Evolutionary conservation across 2,113 vertebrate species (phyloP), one percentile per base, ranked within the genome.

Genomic region (Heterotis niloticus): DNA sequence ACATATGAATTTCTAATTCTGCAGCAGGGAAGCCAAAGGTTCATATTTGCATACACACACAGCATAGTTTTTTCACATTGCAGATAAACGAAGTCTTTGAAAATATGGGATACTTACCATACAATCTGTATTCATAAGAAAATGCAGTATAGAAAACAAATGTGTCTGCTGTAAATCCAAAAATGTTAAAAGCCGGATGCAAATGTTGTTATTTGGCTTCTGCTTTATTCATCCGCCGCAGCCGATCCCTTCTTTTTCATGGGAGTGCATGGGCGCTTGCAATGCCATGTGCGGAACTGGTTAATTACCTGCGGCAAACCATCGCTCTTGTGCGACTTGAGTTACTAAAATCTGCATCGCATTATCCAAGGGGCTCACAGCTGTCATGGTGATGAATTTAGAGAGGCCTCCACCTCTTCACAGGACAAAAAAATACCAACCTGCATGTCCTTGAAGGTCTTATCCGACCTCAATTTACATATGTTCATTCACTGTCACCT

Each of bases 361-460:
- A 24, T 78, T 78, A 28, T 65, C n/a, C 18, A 28, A 56, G 51
- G 24, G 52, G 17, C 10, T 52, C 34, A 20, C 51, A 67, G 76
- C 76, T 66, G 64, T 67, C 64, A 77, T 77, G 64, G 44, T 68
- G 76, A 64, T 56, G 20, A 17, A 57, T 54, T 69, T 29, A 59
- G n/a, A 28, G 20, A n/a, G 34, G 16, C 73, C 76, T 56, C 54
- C 59, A 29, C n/a, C 64, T 77, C 34, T 67, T 77, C 64, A 67
- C 23, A 34, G 44, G 54, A 78, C 59, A 77, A 67, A 78, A 44
- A 59, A 68, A 29, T n/a, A 69, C 20, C 23, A 64, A 59, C 66
- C 77, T 78, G 51, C n/a, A 54, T 67, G n/a, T 77, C 66, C 77
- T 59, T 26, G 9, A 23, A 57, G 54, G 17, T 51, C 52, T 69